phyloP scores from a whole-genome alignment of 2,113 vertebrate species.

The Brachyhypopomus gauderio region DNA sequence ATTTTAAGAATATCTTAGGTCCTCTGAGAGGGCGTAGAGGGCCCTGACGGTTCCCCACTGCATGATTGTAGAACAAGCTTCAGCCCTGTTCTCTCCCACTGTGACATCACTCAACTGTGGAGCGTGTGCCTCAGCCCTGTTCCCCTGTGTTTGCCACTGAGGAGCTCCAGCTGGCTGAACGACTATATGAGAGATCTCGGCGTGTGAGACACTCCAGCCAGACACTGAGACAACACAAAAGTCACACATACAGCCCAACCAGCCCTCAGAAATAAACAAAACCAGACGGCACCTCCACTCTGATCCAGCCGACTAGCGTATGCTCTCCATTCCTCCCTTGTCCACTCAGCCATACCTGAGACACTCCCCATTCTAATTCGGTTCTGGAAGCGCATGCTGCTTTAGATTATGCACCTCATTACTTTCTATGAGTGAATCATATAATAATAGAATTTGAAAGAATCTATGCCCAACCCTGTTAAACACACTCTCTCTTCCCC shows the following conservation, averaged over 20 bases:
- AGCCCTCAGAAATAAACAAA: neutral
- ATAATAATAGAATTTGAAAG: conserved; percentile 10
- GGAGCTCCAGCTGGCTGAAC: conserved; percentile 62
- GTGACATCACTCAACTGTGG: conserved; percentile 50
- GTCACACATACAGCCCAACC: neutral
- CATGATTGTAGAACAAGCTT: too few species aligned
- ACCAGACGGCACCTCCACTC: neutral
- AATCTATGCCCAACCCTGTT: neutral
- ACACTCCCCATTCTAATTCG: neutral
- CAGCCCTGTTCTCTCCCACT: too few species aligned
- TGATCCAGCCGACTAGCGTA: neutral
- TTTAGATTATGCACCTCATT: neutral
- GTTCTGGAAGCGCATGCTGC: neutral
- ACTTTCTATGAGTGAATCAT: neutral
- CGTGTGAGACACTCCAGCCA: conserved; percentile 27
- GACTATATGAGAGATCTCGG: conserved; percentile 29
- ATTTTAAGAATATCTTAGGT: too few species aligned
- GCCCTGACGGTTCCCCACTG: too few species aligned
- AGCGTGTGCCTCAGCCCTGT: conserved; percentile 66
- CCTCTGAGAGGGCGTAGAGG: too few species aligned
- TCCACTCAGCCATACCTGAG: neutral
- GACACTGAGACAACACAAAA: neutral
- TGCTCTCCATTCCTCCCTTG: too few species aligned
- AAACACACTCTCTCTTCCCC: neutral
- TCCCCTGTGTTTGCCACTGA: conserved; percentile 51